phyloP scores from a whole-genome alignment of 2,797 vertebrate species.

The Poeciliopsis infans region DNA sequence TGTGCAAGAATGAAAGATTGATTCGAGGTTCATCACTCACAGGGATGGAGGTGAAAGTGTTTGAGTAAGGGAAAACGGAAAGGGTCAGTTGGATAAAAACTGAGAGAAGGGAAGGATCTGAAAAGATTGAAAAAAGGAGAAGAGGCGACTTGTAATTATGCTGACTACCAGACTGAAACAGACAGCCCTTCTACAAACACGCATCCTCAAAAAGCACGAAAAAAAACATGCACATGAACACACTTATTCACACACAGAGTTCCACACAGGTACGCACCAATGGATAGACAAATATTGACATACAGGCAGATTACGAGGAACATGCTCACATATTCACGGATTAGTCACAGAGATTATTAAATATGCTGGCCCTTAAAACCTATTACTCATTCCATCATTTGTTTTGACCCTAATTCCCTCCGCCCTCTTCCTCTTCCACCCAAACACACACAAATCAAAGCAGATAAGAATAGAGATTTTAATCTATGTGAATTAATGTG shows the following conservation, averaged over 20 bases:
- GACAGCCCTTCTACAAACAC: conserved; percentile 57
- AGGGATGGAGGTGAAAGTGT: conserved; percentile 22
- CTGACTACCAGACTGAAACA: conserved; percentile 77
- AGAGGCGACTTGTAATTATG: conserved; percentile 77
- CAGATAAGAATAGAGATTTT: background rate
- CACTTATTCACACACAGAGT: conserved; percentile 4
- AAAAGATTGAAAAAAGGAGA: conserved; percentile 41
- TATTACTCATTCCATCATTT: conserved; percentile 18
- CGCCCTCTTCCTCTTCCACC: background rate
- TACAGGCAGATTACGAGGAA: conserved; percentile 6
- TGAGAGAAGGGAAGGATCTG: background rate
- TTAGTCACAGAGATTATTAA: conserved; percentile 21
- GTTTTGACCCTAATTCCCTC: conserved; percentile 8
- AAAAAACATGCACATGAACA: conserved; percentile 1
- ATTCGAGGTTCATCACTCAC: conserved; percentile 76
- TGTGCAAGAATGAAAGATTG: conserved; percentile 65
- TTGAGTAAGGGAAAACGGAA: conserved; percentile 1
- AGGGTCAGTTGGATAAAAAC: conserved; percentile 4
- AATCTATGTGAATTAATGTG: background rate
- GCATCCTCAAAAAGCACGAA: conserved; percentile 9
- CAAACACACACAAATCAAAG: background rate
- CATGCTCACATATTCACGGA: conserved; percentile 14
- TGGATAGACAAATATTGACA: conserved; percentile 7
- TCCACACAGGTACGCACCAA: conserved; percentile 6
- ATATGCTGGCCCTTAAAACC: conserved; percentile 23